Conservation (phyloP, 2,113 vertebrate genomes). For the Stomatorhinus ivindoensis region DNA sequence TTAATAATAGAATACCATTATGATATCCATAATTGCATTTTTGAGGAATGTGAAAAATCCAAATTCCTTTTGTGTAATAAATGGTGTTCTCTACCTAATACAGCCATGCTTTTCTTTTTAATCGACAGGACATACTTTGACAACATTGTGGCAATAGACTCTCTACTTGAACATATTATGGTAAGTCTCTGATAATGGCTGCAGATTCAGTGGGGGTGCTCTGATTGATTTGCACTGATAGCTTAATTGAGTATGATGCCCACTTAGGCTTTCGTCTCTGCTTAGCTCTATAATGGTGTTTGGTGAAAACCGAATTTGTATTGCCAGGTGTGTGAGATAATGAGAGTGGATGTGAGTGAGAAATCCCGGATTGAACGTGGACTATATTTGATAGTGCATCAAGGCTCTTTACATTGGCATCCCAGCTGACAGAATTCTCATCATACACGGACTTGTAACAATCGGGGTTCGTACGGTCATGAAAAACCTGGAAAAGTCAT, state of each 20-base stretch:
- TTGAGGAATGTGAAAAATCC: neutral
- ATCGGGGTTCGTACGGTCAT: too few relatives aligned
- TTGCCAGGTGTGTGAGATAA: neutral
- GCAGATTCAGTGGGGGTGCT: conserved; percentile 16
- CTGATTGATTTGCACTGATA: conserved; percentile 1
- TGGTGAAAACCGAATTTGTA: neutral
- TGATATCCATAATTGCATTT: neutral
- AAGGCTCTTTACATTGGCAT: neutral
- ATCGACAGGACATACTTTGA: conserved; percentile 95
- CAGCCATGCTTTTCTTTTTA: conserved; percentile 46
- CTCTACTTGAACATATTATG: conserved; percentile 99
- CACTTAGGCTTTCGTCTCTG: neutral
- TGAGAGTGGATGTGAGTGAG: neutral
- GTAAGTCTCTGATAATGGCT: conserved; percentile 61
- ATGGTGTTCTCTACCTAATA: neutral
- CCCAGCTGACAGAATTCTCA: neutral
- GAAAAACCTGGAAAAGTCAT: too few relatives aligned
- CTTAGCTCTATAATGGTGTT: neutral
- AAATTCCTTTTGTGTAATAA: neutral
- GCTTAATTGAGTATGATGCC: neutral
- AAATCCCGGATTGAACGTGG: neutral
- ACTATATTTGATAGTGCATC: neutral
- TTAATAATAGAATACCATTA: neutral
- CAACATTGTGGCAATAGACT: conserved; percentile 99
- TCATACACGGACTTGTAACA: neutral